Percentiles rank a stretch among this genome's conserved stretches.
Conservation (phyloP, 2,797 vertebrate genomes). For the Myripristis jacobus region DNA sequence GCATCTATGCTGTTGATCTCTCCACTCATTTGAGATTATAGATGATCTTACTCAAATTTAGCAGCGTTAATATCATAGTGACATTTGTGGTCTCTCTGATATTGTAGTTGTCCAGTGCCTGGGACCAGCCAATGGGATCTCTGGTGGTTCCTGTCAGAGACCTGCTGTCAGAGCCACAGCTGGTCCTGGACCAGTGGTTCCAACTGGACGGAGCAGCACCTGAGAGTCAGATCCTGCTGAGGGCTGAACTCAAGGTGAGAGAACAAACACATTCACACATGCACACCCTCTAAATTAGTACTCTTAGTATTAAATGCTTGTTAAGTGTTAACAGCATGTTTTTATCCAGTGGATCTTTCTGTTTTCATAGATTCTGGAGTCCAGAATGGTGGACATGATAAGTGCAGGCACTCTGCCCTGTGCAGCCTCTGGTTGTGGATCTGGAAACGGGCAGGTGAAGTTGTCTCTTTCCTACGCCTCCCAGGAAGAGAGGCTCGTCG, state of each 20-base stretch:
- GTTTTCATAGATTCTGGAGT: constrained; percentile 75
- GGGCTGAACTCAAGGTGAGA: constrained; percentile 88
- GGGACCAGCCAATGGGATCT: constrained; percentile 84
- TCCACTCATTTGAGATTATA: not conserved
- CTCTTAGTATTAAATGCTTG: too few relatives aligned
- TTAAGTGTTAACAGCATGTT: too few relatives aligned
- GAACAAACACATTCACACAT: constrained; percentile 1
- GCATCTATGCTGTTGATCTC: not conserved
- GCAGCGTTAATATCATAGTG: not conserved
- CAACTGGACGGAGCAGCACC: constrained; percentile 78
- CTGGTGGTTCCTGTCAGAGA: constrained; percentile 85
- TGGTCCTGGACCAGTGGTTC: constrained; percentile 89
- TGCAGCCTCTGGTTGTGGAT: constrained; percentile 51
- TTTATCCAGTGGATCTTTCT: not conserved
- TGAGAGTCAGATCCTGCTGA: constrained; percentile 87
- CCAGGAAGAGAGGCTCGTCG: constrained; percentile 83
- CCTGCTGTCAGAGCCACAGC: constrained; percentile 82
- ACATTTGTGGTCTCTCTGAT: not conserved
- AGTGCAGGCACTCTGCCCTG: constrained; percentile 73
- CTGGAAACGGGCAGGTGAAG: constrained; percentile 79
- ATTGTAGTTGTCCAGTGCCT: constrained; percentile 75
- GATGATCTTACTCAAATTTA: not conserved
- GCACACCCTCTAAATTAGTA: not conserved
- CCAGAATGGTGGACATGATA: constrained; percentile 81
- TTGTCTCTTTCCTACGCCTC: constrained; percentile 85